phyloP scores from a whole-genome alignment of 2,888 invertebrate species.

The Linnaemya tessellans region DNA sequence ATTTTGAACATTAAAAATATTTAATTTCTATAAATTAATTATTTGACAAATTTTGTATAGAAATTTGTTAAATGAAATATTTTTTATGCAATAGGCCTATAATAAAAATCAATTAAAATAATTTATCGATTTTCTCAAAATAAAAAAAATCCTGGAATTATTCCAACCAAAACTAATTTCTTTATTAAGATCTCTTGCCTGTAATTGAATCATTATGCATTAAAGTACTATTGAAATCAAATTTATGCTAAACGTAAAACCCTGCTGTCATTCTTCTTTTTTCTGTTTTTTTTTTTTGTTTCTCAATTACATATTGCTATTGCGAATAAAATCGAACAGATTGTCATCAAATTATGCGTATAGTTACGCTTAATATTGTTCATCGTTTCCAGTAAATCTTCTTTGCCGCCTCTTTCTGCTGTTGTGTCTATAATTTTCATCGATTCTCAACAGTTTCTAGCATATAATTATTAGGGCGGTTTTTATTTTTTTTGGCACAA shows the following conservation, averaged over 20 bases:
- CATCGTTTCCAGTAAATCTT: constrained; percentile 20
- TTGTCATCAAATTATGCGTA: constrained; percentile 73
- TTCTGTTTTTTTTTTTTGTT: too few relatives aligned
- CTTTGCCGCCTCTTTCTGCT: background rate
- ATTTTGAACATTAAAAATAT: too few relatives aligned
- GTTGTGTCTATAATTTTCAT: constrained; percentile 52
- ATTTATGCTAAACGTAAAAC: constrained; percentile 43
- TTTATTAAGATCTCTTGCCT: constrained; percentile 22
- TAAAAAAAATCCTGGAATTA: constrained; percentile 39
- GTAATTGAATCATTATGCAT: constrained; percentile 62
- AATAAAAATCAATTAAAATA: constrained; percentile 11
- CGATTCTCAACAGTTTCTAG: constrained; percentile 55
- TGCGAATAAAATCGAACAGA: constrained; percentile 70
- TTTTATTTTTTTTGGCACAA: constrained; percentile 52
- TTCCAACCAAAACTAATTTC: constrained; percentile 54
- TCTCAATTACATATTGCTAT: constrained; percentile 30
- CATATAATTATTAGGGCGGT: constrained; percentile 72
- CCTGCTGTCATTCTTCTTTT: background rate
- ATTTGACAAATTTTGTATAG: too few relatives aligned
- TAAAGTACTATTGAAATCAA: constrained; percentile 61
- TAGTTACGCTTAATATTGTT: constrained; percentile 69
- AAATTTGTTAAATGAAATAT: too few relatives aligned
- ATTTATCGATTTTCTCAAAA: constrained; percentile 26
- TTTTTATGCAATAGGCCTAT: too few relatives aligned
- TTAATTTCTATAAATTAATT: too few relatives aligned